Evolutionary conservation across 1,140 invertebrate species (phyloP), one percentile per base, ranked within the genome.

Genomic region (Gryon sp.): DNA sequence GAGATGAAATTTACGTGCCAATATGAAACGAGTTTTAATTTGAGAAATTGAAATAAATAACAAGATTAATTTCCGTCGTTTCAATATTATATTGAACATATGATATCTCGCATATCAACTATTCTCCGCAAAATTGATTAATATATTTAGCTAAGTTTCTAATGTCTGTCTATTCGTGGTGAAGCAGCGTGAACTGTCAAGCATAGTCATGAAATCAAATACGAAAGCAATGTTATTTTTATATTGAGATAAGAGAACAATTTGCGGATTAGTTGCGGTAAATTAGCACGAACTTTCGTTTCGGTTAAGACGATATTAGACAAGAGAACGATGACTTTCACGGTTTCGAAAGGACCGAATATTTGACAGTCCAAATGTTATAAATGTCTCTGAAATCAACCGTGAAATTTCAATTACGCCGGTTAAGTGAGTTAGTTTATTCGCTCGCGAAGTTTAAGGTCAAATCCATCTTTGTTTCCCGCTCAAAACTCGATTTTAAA

Each of bases 351-450:
- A 14, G 6, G 41, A 9, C n/a, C 0, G 15, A 11, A 45, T 24
- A 53, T 53, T 45, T 34, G 26, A 26, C 15, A 43, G 20, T 15
- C 8, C 24, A 8, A 14, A 38, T 24, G 16, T 43, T 28, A 52
- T 52, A 30, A 65, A 52, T 38, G 60, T 52, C 34, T 18, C 34
- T 5, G 18, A 65, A 65, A 65, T 65, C 16, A 65, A 32, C 18
- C 46, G 48, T 65, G 9, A 65, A 65, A 65, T 65, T 53, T 65
- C 46, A 65, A 65, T 65, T 53, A 65, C 28, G n/a, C n/a, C 22
- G 46, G 16, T 65, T 52, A 52, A 65, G 36, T 15, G 32, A 63
- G 59, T 50, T 48, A 52, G 45, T 41, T 63, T 41, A 50, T 8
- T 12, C 0, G 24, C 12, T 50, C 20, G 28, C 30, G 22, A 62